Evolutionary conservation across 2,888 invertebrate species (phyloP), one percentile per base, ranked within the genome.

Genomic region (Caenorhabditis macrosperma): DNA sequence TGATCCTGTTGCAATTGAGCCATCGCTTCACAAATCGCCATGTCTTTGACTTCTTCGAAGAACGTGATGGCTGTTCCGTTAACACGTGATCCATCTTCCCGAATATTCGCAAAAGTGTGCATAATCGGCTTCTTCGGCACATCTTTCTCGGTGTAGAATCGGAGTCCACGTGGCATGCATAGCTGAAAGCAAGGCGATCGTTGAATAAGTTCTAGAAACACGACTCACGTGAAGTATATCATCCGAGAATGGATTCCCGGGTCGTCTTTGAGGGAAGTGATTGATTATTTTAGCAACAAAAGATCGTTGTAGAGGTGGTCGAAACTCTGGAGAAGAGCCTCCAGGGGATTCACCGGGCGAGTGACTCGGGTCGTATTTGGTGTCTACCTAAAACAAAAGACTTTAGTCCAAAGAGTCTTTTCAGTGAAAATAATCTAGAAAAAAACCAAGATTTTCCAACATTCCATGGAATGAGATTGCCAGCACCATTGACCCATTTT

Each of bases 81-180:
- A 86, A 95, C 94, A 86, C 97, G 93, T 85, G 95, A 94, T 68
- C 97, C 98, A 93, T 99, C 97, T 93, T 98, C 97, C 88, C 95
- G 93, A 15, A 98, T 98, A 81, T 98, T 95, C 69, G 98, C 94
- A 93, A 98, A 99, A 57, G 97, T 95, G 92, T 99, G 99, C 92
- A 97, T 96, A 17, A 64, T 67, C 3, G 88, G 87, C 44, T 76
- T 78, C n/a, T 77, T 60, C 6, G 90, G 90, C 15, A 93, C 93
- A 91, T 96, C 95, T 91, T 95, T 96, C 91, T 97, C 96, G 12
- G 97, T 97, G 84, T 95, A 94, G 92, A 99, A 97, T 89, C 95
- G 94, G 66, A 99, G 92, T 50, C 98, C 98, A 92, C 95, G 95
- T 76, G 98, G 98, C 91, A 98, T 93, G 91, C 96, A 96, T 50